Percentiles rank a stretch among this genome's conserved stretches.
phyloP scores from a whole-genome alignment of 2,888 invertebrate species.

The Ptilodon capucinus region DNA sequence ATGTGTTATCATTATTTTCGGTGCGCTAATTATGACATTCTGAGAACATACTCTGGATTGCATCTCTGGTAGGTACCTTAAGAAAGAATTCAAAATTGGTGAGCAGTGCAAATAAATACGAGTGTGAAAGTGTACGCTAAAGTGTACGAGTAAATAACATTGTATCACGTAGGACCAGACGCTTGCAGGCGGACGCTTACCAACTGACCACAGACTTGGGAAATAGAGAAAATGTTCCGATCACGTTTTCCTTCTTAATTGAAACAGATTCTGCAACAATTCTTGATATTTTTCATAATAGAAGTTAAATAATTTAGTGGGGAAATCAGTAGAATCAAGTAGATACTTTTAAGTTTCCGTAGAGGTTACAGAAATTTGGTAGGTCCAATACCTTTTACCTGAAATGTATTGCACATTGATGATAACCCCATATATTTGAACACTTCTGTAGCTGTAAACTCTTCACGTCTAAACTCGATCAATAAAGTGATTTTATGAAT shows the following conservation, averaged over 20 bases:
- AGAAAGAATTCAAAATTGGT: conserved; percentile 28
- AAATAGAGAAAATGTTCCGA: conserved; percentile 10
- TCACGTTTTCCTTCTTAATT: background rate
- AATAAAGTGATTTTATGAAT: conserved; percentile 55
- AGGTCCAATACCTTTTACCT: no score
- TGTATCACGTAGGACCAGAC: conserved; percentile 24
- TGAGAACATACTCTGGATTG: conserved; percentile 26
- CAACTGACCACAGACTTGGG: conserved; percentile 18
- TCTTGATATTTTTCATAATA: background rate
- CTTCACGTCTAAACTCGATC: conserved; percentile 37
- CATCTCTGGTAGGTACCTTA: conserved; percentile 15
- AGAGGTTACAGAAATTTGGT: no score
- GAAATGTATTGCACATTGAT: no score
- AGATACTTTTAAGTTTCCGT: no score
- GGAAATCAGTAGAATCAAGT: no score
- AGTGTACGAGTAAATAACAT: conserved; percentile 24
- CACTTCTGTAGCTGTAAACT: conserved; percentile 22
- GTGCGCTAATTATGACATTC: conserved; percentile 38
- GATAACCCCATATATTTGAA: background rate
- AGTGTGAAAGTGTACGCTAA: conserved; percentile 17
- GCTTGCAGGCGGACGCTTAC: conserved; percentile 2
- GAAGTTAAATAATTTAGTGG: background rate
- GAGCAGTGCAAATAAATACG: conserved; percentile 28
- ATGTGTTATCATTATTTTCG: conserved; percentile 34
- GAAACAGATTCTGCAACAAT: background rate